Percentiles rank a stretch among this genome's conserved stretches.
Conservation (phyloP, 2,113 vertebrate genomes). For the Eclectus roratus region DNA sequence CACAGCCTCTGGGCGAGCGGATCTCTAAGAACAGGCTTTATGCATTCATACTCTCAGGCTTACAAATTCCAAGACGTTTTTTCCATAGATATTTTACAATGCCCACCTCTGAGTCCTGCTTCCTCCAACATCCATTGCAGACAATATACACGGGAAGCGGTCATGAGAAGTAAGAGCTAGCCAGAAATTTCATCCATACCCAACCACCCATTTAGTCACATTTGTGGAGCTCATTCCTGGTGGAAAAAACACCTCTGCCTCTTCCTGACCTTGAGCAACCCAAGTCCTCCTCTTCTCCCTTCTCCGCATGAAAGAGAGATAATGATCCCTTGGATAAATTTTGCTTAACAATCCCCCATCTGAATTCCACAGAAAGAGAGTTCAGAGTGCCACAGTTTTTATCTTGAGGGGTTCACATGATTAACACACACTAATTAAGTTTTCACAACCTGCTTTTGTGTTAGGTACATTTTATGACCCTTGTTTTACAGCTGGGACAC, state of each 20-base stretch:
- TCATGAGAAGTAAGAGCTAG: fast-evolving
- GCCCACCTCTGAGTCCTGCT: background rate
- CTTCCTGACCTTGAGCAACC: background rate
- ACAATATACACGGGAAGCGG: fast-evolving
- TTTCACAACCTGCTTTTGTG: background rate
- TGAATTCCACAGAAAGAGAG: background rate
- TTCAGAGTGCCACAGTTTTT: background rate
- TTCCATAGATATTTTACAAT: background rate
- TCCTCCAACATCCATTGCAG: background rate
- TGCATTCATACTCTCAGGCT: background rate
- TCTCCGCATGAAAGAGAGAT: background rate
- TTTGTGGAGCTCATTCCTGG: background rate
- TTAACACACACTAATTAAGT: background rate
- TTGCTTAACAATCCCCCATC: background rate
- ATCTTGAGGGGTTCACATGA: background rate
- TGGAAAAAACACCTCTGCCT: background rate
- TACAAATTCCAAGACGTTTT: background rate
- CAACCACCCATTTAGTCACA: background rate
- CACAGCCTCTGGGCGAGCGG: background rate
- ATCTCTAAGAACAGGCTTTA: background rate
- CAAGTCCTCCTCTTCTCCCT: background rate
- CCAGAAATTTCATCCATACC: background rate
- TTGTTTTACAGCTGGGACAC: background rate
- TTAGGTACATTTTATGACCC: background rate
- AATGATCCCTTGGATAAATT: background rate